Base-by-base conservation (phyloP, 2,113 vertebrate genomes). In the Hypocryptadius cinnamomeus region DNA sequence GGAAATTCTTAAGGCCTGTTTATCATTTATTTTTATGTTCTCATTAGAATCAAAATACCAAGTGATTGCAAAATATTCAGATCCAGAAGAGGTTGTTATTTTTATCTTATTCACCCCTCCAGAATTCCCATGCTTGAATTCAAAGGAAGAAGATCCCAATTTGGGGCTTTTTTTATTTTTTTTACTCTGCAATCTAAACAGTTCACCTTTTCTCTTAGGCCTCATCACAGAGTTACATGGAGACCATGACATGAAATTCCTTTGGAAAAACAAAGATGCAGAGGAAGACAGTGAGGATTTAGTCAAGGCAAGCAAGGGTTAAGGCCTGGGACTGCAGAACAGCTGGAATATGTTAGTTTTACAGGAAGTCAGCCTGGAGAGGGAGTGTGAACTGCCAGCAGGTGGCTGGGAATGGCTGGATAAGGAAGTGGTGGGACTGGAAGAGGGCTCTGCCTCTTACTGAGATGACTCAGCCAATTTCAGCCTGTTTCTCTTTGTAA, bases 351-450 rank as follows among this genome's bases (percentile, higher is more conserved):
- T 44, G 35, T 96, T 96, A 91, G 81, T 69, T 87, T 76, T 85
- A 61, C 61, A 61, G 84, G 92, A 95, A 96, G 70, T 56, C 70
- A 87, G 57, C 89, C 50, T 5, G 3, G 81, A 77, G 87, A 90
- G 73, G 50, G 73, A 93, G 89, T 79, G 74, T 76, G 91, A 95
- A 91, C 92, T 93, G 74, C 89, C 94, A 96, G 92, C 92, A 96
- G 94, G 96, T 96, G 95, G 57, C 66, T 96, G 95, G 84, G 96
- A 91, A 92, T 59, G 89, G 84, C 74, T 85, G 84, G 61, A 61
- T 65, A 89, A 72, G 13, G 70, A 56, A 17, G 30, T 63, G 77
- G 66, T 95, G 70, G 84, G 47, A 85, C 66, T 95, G 66, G 68
- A 81, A 82, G 63, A 91, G 73, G 47, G 31, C 35, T 76, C 73